Evolutionary conservation across 2,113 vertebrate species (phyloP).

Genomic region (Dunckerocampus dactyliophorus): DNA sequence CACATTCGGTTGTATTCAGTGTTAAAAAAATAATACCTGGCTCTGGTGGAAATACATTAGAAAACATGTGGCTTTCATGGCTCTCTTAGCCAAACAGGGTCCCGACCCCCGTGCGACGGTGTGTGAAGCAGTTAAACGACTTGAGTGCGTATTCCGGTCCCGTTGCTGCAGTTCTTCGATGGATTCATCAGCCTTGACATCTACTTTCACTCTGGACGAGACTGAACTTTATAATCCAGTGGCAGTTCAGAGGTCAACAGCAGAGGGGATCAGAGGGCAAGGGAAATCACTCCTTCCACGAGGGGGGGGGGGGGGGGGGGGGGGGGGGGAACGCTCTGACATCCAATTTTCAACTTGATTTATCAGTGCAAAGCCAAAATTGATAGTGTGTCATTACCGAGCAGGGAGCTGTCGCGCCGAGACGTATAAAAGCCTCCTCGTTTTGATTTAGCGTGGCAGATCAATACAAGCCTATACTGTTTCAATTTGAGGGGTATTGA

Average conservation of each 20-base stretch:
- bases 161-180: slow-evolving; percentile 51
- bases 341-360: slow-evolving; percentile 99
- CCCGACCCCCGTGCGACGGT: too few species aligned
- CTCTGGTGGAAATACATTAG: too few species aligned
- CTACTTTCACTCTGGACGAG: slow-evolving; percentile 77
- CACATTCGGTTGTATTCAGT: too few species aligned
- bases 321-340: slow-evolving; percentile 85
- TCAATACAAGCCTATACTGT: slow-evolving; percentile 99
- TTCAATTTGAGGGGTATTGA: slow-evolving; percentile 99
- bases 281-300: slow-evolving; percentile 80
- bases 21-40: too few species aligned
- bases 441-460: slow-evolving; percentile 91
- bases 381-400: slow-evolving; percentile 96
- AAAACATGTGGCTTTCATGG: too few species aligned
- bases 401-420: slow-evolving; percentile 85
- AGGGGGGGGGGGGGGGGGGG: slow-evolving; percentile 68
- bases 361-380: slow-evolving; percentile 98
- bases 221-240: slow-evolving; percentile 91
- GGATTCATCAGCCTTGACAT: slow-evolving; percentile 76
- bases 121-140: neutral
- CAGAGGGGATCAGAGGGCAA: slow-evolving; percentile 84
- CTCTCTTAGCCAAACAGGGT: too few species aligned
- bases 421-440: slow-evolving; percentile 89
- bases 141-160: neutral
- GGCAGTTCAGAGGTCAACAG: slow-evolving; percentile 81